A percentile compares a stretch with the other conserved stretches of the same genome.
Evolutionary conservation across 2,113 vertebrate species (phyloP).

Genomic region (Hippocampus barbouri): DNA sequence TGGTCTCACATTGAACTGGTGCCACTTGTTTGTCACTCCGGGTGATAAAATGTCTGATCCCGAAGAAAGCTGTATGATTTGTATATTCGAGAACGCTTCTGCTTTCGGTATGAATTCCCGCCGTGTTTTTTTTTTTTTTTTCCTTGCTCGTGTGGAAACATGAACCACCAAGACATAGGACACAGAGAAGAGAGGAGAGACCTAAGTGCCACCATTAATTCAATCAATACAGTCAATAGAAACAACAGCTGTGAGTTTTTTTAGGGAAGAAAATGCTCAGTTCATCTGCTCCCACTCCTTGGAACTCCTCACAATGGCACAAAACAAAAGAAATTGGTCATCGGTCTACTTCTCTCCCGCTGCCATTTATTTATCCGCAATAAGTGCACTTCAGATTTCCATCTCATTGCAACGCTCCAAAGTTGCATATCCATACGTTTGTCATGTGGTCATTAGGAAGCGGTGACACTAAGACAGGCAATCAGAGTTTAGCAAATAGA

Average conservation of each 20-base stretch:
- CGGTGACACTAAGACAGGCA: background rate
- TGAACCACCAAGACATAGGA: background rate
- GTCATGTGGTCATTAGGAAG: background rate
- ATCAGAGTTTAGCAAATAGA: background rate
- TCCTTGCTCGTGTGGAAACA: conserved; percentile 13
- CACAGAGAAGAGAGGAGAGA: background rate
- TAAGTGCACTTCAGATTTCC: background rate
- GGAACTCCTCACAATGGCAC: background rate
- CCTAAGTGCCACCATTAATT: conserved; percentile 6
- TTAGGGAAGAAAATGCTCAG: background rate
- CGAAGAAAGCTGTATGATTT: background rate
- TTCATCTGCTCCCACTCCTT: background rate
- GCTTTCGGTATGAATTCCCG: background rate
- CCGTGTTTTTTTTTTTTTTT: background rate
- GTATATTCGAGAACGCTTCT: background rate
- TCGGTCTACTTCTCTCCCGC: background rate
- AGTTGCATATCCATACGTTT: background rate
- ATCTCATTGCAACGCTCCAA: background rate
- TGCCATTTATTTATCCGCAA: background rate
- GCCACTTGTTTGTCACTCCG: background rate
- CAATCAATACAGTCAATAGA: conserved; percentile 45
- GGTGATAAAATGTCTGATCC: background rate
- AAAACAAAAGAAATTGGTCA: no score
- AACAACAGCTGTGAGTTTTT: conserved; percentile 13
- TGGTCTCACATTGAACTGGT: background rate